Percentiles rank a stretch among this genome's conserved stretches.
These are phyloP conservation scores for Synergus itoensis DNA, from an alignment of 2,888 invertebrate genomes.

Conservation along the genomic window DNA sequence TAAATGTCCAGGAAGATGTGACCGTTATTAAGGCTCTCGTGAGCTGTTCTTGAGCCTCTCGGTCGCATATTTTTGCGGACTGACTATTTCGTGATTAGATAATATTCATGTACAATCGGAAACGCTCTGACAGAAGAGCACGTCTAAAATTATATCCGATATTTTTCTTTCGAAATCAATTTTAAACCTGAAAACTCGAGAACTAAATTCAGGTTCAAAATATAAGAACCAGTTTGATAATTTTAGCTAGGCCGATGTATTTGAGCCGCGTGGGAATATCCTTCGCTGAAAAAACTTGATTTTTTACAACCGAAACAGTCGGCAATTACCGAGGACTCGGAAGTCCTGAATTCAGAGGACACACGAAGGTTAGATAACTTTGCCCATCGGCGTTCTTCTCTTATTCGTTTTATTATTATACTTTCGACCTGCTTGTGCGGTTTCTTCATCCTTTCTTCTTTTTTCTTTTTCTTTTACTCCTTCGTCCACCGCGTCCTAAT, in stretches of 20 bases:
- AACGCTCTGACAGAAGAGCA: neutral
- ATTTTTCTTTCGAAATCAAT: neutral
- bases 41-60: neutral
- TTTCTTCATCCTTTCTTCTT: constrained; percentile 42
- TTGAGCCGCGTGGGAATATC: constrained; percentile 27
- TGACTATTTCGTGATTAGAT: constrained; percentile 8
- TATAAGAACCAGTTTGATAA: constrained; percentile 10
- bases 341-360: constrained; percentile 40
- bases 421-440: constrained; percentile 22
- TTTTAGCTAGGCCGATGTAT: constrained; percentile 5
- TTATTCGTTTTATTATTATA: constrained; percentile 46
- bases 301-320: constrained; percentile 18
- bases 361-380: constrained; percentile 37
- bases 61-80: constrained; percentile 5
- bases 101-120: neutral
- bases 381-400: constrained; percentile 36
- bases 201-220: neutral
- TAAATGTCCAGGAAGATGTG: constrained; percentile 30
- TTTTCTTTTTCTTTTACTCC: constrained; percentile 18
- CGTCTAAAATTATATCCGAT: no score
- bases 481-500: constrained; percentile 22
- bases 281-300: neutral
- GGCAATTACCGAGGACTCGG: constrained; percentile 33
- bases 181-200: neutral
- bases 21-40: constrained; percentile 27